phyloP scores from a whole-genome alignment of 2,888 invertebrate species.

The Scaptomyza tumidula region DNA sequence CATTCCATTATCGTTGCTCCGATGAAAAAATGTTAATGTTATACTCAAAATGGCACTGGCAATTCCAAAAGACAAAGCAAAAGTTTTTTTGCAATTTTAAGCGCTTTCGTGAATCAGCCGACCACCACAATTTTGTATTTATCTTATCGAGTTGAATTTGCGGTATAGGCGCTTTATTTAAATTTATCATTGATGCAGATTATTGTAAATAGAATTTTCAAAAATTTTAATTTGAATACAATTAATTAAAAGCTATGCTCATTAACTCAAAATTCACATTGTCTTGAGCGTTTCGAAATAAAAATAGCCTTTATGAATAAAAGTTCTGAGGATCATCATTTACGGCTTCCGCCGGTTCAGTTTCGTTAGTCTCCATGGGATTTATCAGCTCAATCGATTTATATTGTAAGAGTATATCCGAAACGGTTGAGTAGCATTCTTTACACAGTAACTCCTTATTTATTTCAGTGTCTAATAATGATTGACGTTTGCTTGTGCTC shows the following conservation, averaged over 20 bases:
- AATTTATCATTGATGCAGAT: no score
- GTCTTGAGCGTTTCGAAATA: no score
- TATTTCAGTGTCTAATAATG: neutral
- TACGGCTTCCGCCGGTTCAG: neutral
- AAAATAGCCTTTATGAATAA: neutral
- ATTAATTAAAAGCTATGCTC: no score
- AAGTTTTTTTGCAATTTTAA: no score
- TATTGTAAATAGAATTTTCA: no score
- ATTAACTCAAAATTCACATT: no score
- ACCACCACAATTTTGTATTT: slow-evolving; percentile 19
- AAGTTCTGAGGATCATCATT: neutral
- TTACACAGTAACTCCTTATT: neutral
- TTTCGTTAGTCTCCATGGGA: neutral
- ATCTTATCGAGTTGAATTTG: neutral
- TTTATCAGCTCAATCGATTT: no score
- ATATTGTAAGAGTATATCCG: neutral
- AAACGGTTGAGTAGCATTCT: neutral
- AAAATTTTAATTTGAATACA: no score
- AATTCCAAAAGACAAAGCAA: neutral
- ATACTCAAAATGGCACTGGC: slow-evolving; percentile 31
- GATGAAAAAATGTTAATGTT: slow-evolving; percentile 3
- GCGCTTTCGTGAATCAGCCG: neutral
- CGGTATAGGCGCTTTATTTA: no score
- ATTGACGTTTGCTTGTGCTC: neutral
- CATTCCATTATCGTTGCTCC: no score